Conservation (phyloP, 2,113 vertebrate species). For the Lates calcarifer region DNA sequence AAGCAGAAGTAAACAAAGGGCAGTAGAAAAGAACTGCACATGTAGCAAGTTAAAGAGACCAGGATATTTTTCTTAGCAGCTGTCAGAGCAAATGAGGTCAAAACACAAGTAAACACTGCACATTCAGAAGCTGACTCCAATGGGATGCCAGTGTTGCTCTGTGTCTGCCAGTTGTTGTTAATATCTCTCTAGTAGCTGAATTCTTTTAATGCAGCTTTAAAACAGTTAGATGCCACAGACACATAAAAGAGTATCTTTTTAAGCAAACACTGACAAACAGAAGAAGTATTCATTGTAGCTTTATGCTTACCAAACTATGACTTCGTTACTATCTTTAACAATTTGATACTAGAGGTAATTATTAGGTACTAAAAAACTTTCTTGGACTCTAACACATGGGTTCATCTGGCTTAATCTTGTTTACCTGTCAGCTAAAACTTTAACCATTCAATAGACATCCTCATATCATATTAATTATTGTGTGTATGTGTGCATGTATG, state of each 20-base stretch:
- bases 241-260: neutral
- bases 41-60: neutral
- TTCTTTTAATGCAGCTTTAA: neutral
- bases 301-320: too few relatives aligned
- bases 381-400: neutral
- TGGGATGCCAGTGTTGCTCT: neutral
- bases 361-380: neutral
- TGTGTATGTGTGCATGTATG: neutral
- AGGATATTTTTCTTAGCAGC: neutral
- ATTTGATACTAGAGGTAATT: too few relatives aligned
- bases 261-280: neutral
- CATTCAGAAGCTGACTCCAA: neutral
- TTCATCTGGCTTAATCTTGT: neutral
- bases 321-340: too few relatives aligned
- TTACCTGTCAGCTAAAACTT: too few relatives aligned
- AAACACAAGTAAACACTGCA: neutral
- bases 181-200: neutral
- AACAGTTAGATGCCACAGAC: neutral
- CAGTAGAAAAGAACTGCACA: slow-evolving; percentile 1
- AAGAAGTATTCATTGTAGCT: neutral
- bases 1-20: neutral
- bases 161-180: neutral
- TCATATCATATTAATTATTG: neutral
- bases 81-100: neutral
- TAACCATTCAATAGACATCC: neutral